phyloP scores from a whole-genome alignment of 2,113 vertebrate genomes.

The Xenopus borealis region DNA sequence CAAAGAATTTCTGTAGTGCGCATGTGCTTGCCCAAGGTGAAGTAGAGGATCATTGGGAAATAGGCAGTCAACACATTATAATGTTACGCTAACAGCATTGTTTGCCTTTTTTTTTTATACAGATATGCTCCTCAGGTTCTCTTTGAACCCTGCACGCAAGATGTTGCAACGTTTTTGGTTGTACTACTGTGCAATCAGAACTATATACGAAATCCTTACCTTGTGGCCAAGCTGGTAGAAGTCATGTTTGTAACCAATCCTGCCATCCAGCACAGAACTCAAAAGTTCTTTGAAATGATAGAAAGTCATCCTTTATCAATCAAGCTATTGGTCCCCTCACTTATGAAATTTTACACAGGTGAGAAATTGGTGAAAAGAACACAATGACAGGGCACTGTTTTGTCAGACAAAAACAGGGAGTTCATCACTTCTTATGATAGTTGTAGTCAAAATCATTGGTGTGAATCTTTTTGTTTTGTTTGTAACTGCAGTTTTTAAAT shows the following conservation, averaged over 20 bases:
- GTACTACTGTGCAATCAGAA: slow-evolving; percentile 98
- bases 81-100: too few relatives aligned
- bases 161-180: slow-evolving; percentile 93
- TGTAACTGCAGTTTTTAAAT: too few relatives aligned
- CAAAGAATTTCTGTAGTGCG: too few relatives aligned
- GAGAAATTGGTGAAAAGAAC: background rate
- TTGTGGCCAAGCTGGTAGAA: slow-evolving; percentile 96
- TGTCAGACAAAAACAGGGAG: background rate
- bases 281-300: slow-evolving; percentile 97
- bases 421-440: too few relatives aligned
- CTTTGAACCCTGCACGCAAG: slow-evolving; percentile 96
- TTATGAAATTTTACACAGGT: slow-evolving; percentile 99
- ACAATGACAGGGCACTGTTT: too few relatives aligned
- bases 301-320: slow-evolving; percentile 93
- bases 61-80: too few relatives aligned
- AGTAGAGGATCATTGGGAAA: too few relatives aligned
- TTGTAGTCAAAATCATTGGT: too few relatives aligned
- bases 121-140: slow-evolving; percentile 98
- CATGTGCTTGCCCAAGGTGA: too few relatives aligned
- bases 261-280: slow-evolving; percentile 91
- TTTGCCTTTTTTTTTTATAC: background rate
- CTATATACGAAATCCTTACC: slow-evolving; percentile 96
- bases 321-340: slow-evolving; percentile 91
- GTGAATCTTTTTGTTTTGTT: too few relatives aligned
- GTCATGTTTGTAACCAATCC: slow-evolving; percentile 98